Evolutionary conservation across 2,888 invertebrate genomes (phyloP), one percentile per base, ranked within the genome.

Genomic region (Celastrina argiolus): DNA sequence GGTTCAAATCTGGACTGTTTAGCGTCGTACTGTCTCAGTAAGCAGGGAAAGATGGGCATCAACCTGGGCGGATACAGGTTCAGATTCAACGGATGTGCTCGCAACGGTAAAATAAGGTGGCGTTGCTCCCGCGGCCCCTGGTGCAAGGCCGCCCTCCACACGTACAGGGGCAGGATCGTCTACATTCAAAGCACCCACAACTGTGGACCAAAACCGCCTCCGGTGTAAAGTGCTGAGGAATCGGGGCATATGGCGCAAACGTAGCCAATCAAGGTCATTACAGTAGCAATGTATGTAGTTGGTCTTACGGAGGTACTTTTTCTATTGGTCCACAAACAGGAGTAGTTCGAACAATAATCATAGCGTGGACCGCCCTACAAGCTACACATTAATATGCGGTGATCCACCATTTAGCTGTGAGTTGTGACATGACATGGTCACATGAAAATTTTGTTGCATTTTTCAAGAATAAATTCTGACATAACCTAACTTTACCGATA

Each of bases 31-130:
- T 91, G 90, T 74, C 88, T 91, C 75, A 90, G 90, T 72, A 90
- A 91, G 74, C 91, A 91, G 71, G 91, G 91, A 18, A 91, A 91
- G 77, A 90, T 91, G 90, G 90, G 90, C 58, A 91, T 91, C 71
- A 90, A 86, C 69, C 87, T 90, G 0, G 89, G 87, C 0, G 91
- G 90, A 1, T 91, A 88, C 76, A 74, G 90, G 73, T 91, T 91
- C 77, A 72, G 91, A 36, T 90, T 89, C 75, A 91, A 91, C 71
- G 91, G 90, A 0, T 89, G 90, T 67, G 90, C 90, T 0, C 81
- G 89, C 45, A 89, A 88, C 66, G 91, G 91, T 0, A 91, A 89
- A 74, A 87, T 89, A 6, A 75, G 91, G n/a, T 91, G 91, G 91
- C 71, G 90, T 12, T 91, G 91, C 69, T 90, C 91, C 16, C 72